Evolutionary conservation across 2,888 invertebrate species (phyloP).

Genomic region (Cataglyphis livida): DNA sequence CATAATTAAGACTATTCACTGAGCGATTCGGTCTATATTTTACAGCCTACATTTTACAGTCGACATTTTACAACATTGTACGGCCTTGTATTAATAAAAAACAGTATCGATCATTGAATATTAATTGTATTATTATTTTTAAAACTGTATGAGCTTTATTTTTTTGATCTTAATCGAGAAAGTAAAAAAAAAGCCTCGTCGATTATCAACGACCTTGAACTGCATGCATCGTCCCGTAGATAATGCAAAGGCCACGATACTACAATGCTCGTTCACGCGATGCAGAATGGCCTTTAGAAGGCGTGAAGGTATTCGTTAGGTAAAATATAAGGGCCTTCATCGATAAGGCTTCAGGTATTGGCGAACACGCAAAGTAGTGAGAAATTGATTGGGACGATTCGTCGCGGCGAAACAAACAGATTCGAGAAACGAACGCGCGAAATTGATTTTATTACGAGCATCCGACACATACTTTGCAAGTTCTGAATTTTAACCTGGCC

Average conservation of each 20-base stretch:
- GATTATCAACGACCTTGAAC: conserved; percentile 29
- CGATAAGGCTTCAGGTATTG: conserved; percentile 33
- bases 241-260: conserved; percentile 25
- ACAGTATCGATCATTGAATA: not conserved
- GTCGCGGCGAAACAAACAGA: not conserved
- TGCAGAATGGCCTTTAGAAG: conserved; percentile 40
- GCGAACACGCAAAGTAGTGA: conserved; percentile 13
- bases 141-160: not conserved
- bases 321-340: conserved; percentile 2
- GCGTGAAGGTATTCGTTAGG: not conserved
- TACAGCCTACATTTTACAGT: not conserved
- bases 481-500: conserved; percentile 31
- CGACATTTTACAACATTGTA: not conserved
- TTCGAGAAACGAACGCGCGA: not conserved
- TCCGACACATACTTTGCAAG: conserved; percentile 16
- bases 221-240: not conserved
- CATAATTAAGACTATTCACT: conserved; percentile 12
- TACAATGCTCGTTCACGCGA: conserved; percentile 40
- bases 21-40: not conserved
- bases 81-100: not conserved
- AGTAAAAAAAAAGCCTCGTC: not conserved
- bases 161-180: not conserved
- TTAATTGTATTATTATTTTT: not conserved
- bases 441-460: conserved; percentile 21
- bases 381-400: conserved; percentile 13